Percentiles rank a stretch among this genome's conserved stretches.
These are phyloP conservation scores for Chrysotoxum bicinctum DNA, from an alignment of 2,888 invertebrate species.

Conservation along the genomic window DNA sequence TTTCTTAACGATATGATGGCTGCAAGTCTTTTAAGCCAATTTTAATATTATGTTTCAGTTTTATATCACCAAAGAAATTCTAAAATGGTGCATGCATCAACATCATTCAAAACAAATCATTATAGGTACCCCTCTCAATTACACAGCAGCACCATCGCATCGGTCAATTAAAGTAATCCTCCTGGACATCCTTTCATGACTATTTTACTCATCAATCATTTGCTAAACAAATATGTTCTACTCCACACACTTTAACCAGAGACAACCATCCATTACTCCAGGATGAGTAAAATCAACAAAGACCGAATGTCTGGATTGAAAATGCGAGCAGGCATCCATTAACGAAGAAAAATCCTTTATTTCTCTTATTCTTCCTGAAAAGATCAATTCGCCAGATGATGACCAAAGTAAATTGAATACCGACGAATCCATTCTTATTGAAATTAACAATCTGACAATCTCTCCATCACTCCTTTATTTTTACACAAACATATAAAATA, in stretches of 20 bases:
- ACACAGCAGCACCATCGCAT: constrained; percentile 16
- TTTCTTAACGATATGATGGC: too few species aligned
- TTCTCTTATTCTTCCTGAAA: background rate
- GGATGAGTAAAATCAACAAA: constrained; percentile 54
- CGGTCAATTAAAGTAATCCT: constrained; percentile 47
- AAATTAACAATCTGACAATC: constrained; percentile 55
- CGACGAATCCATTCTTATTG: constrained; percentile 49
- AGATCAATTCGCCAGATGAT: constrained; percentile 70
- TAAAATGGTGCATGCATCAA: background rate
- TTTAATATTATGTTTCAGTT: too few species aligned
- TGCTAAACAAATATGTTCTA: constrained; percentile 47
- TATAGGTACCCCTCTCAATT: background rate
- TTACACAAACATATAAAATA: constrained; percentile 24
- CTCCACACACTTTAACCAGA: constrained; percentile 3
- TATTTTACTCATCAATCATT: constrained; percentile 46
- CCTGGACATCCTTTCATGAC: background rate
- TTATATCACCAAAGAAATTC: too few species aligned
- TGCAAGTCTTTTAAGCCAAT: too few species aligned
- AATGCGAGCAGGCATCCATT: background rate
- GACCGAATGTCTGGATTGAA: constrained; percentile 37
- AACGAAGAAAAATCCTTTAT: background rate
- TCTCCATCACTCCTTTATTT: background rate
- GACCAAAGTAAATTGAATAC: constrained; percentile 52
- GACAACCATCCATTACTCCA: constrained; percentile 47
- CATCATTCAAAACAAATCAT: background rate